Evolutionary conservation across 2,797 vertebrate genomes (phyloP).

Genomic region (Eupleurogrammus muticus): DNA sequence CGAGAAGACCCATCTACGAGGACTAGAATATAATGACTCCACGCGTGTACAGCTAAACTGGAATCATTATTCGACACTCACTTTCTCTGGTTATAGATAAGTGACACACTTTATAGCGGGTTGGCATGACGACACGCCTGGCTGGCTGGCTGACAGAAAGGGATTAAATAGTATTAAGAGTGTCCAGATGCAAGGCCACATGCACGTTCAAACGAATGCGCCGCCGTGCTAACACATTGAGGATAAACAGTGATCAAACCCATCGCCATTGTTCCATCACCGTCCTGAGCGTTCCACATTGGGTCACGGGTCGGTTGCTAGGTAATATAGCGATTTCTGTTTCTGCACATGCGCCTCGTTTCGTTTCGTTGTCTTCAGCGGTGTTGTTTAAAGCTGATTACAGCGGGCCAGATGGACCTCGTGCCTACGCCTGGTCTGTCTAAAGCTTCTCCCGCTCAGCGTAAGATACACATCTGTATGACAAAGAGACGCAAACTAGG

Average conservation of each 20-base stretch:
- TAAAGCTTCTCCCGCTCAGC: conserved; percentile 35
- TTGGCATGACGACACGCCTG: conserved; percentile 63
- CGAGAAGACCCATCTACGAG: neutral
- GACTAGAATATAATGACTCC: conserved; percentile 25
- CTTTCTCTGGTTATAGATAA: conserved; percentile 61
- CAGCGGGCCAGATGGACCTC: conserved; percentile 72
- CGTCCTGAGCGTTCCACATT: too few relatives aligned
- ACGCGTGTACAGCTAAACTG: conserved; percentile 7
- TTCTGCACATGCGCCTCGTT: conserved; percentile 48
- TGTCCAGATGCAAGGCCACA: conserved; percentile 77
- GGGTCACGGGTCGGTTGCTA: too few relatives aligned
- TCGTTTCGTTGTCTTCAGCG: conserved; percentile 49
- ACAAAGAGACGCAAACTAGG: conserved; percentile 70
- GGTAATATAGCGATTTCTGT: conserved; percentile 33
- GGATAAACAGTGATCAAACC: conserved; percentile 45
- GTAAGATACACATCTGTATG: conserved; percentile 69
- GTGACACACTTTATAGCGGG: conserved; percentile 53
- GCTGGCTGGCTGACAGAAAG: conserved; percentile 56
- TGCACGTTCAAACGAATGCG: conserved; percentile 64
- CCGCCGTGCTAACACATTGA: conserved; percentile 63
- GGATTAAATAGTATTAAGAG: conserved; percentile 83
- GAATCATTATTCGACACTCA: conserved; percentile 36
- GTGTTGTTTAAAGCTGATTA: conserved; percentile 81
- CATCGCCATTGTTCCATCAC: conserved; percentile 23
- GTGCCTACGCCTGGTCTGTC: conserved; percentile 51